phyloP scores from a whole-genome alignment of 2,888 invertebrate species.

The Drosophila borborema region DNA sequence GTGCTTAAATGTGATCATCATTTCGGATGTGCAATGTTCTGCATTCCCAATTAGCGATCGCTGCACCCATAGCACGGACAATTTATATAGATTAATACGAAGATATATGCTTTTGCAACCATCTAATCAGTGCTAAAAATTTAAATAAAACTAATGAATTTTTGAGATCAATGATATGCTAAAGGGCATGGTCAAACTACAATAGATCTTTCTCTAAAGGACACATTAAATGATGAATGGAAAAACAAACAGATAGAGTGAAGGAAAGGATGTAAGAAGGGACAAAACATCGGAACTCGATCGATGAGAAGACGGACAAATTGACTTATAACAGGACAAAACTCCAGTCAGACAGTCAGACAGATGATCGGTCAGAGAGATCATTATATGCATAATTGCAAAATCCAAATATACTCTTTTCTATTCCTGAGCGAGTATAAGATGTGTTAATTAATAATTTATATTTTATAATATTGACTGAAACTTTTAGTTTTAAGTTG shows the following conservation, averaged over 20 bases:
- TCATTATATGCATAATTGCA: too few species aligned
- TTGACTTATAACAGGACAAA: too few species aligned
- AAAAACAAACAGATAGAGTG: too few species aligned
- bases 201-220: background rate
- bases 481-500: background rate
- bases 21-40: slow-evolving; percentile 36
- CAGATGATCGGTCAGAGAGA: too few species aligned
- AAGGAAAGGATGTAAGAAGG: too few species aligned
- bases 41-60: slow-evolving; percentile 50
- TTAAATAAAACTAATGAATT: background rate
- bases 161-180: background rate
- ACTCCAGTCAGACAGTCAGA: too few species aligned
- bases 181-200: background rate
- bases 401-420: background rate
- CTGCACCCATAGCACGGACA: slow-evolving; percentile 10
- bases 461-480: slow-evolving; percentile 25
- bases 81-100: slow-evolving; percentile 7
- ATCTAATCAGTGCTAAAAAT: background rate
- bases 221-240: too few species aligned
- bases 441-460: slow-evolving; percentile 52
- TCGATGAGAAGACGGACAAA: too few species aligned
- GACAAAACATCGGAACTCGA: too few species aligned
- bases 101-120: background rate
- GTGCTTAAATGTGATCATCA: slow-evolving; percentile 55
- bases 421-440: slow-evolving; percentile 23